Evolutionary conservation across 64 coral and sea anemone species (phyloP), one percentile per base, ranked within the genome.

Genomic region (Acropora tenuis): DNA sequence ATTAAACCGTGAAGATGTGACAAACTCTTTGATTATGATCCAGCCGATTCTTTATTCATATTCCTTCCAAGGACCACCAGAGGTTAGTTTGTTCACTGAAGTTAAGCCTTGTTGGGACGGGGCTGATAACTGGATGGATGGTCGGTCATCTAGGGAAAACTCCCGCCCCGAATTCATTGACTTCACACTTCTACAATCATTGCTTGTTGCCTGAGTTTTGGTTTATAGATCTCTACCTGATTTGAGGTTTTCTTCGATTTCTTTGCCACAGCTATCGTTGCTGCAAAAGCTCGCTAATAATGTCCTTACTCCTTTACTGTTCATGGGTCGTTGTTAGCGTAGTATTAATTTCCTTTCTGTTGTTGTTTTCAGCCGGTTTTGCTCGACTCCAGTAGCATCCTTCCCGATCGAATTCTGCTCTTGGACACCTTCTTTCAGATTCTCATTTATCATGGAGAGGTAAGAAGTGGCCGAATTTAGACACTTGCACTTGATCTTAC

Each of bases 371-470:
- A 98, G 96, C 96, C 96, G 12, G 96, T 98, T 17, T 83, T 98
- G 50, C 75, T 98, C 30, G 97, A 98, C 59, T 96, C 94, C 13
- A 98, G 97, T 78, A 98, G 97, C 90, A 98, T 98, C 71, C 88
- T 95, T 47, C 50, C 77, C 10, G 97, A 98, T 88, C 90, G 92
- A 50, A 98, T 98, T 49, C 84, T 98, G 10, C 77, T 98, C 76
- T 80, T 98, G 60, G 97, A 98, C 73, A 98, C 97, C 3, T 98
- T 98, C 78, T 98, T 98, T 80, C 97, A 98, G 41, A 96, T 98
- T 73, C 91, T 98, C 12, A 98, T 98, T 66, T 98, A 96, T 59
- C 97, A 98, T 65, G 97, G 97, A 83, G 97, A 98, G 93, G 97
- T 98, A 88, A 80, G 48, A 30, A 68, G 68, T 30, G 30, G 30